Evolutionary conservation across 2,888 invertebrate species (phyloP).

Genomic region (Morpho helenor): DNA sequence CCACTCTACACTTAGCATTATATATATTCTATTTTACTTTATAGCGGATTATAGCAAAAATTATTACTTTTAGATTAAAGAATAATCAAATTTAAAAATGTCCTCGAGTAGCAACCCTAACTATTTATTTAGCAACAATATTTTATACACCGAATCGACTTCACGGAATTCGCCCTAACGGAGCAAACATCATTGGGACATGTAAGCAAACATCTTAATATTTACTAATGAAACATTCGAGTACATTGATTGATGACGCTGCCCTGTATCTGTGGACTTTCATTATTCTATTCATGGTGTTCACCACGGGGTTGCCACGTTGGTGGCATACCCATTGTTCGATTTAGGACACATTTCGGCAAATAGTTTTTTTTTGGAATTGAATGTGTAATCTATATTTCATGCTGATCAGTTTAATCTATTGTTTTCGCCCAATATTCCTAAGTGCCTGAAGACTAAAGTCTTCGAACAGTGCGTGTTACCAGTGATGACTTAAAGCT

Average conservation of each 20-base stretch:
- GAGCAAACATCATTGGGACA: conserved; percentile 65
- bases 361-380: conserved; percentile 53
- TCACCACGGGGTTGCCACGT: conserved; percentile 6
- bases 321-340: conserved; percentile 43
- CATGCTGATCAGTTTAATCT: conserved; percentile 37
- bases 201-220: conserved; percentile 79
- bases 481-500: too few species aligned
- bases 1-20: too few species aligned
- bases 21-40: too few species aligned
- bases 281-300: background rate
- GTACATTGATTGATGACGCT: conserved; percentile 75
- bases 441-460: too few species aligned
- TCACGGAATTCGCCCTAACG: conserved; percentile 67
- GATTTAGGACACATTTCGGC: conserved; percentile 54
- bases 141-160: conserved; percentile 54
- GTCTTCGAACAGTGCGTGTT: too few species aligned
- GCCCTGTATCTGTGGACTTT: conserved; percentile 27
- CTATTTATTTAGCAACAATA: conserved; percentile 22
- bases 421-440: background rate
- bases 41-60: too few species aligned
- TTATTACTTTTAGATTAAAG: too few species aligned
- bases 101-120: background rate
- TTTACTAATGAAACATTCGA: conserved; percentile 78
- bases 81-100: background rate
- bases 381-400: conserved; percentile 69